phyloP scores from a whole-genome alignment of 2,113 vertebrate species.

The Leucoraja erinaceus region DNA sequence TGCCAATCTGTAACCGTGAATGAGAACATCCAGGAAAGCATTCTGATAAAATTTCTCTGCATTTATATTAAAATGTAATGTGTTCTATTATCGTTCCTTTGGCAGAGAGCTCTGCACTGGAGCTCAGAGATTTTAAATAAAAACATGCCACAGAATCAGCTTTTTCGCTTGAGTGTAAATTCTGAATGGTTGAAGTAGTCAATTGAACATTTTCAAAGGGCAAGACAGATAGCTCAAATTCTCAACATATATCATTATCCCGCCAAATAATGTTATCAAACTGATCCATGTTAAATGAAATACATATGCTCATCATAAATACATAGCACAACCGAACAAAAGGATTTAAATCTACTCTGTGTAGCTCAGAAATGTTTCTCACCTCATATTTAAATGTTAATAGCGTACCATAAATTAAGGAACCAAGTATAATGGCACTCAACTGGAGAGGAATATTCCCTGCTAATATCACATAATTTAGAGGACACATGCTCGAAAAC shows the following conservation, averaged over 20 bases:
- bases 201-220: neutral
- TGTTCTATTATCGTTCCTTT: conserved; percentile 51
- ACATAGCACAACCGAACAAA: neutral
- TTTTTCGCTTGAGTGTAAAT: conserved; percentile 45
- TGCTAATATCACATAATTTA: too few species aligned
- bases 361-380: neutral
- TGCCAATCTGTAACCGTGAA: conserved; percentile 45
- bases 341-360: neutral
- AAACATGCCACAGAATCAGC: conserved; percentile 48
- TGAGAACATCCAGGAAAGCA: conserved; percentile 48
- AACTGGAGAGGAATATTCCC: too few species aligned
- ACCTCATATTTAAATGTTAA: neutral
- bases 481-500: too few species aligned
- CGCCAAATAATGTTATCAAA: neutral
- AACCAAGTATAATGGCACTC: too few species aligned
- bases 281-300: neutral
- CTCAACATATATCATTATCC: neutral
- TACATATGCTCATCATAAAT: neutral
- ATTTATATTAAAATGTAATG: conserved; percentile 49
- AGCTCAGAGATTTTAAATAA: conserved; percentile 51
- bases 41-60: conserved; percentile 49
- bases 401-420: too few species aligned
- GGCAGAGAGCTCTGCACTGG: conserved; percentile 47
- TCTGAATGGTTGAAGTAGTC: neutral
- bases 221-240: neutral